Evolutionary conservation across 2,888 invertebrate genomes (phyloP), one percentile per base, ranked within the genome.

Genomic region (Prenolepis imparis): DNA sequence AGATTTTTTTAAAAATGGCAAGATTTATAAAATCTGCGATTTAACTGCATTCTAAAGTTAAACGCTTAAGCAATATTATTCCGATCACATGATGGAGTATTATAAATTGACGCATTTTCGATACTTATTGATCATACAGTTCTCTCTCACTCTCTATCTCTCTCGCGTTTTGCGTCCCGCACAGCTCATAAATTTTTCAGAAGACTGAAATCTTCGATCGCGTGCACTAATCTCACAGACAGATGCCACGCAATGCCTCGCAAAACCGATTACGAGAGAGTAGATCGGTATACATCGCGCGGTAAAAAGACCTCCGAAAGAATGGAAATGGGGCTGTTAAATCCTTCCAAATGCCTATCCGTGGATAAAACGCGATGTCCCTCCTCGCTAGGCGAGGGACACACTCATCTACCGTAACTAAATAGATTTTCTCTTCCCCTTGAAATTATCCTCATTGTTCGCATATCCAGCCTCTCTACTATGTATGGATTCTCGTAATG

Each of bases 151-250:
- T 36, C 36, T 5, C 52, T 74, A 41, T 32, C 59, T 63, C 48
- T 67, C 57, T 75, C 82, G 59, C 72, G 74, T 67, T 88, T 85
- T 84, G 84, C 80, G 81, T 21, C 57, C 66, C 68, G 59, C 15
- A 59, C 64, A 41, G 67, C 86, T 89, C 87, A 89, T 90, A 90
- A 90, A 87, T 90, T 88, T 91, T 90, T 90, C 86, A 88, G 83
- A 75, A 87, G 87, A 77, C 87, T 84, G 87, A 88, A 89, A 85
- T 84, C 86, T 84, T 89, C 81, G 86, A 86, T 88, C 86, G 88
- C 86, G 86, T 72, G 88, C 87, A 86, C 90, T 92, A 91, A 91
- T 92, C 92, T 91, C 86, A 89, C 90, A 83, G 89, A 90, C 91
- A 91, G 91, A 92, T 90, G 91, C 91, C 90, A 84, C 87, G 89